A percentile compares a stretch with the other conserved stretches of the same genome.
Conservation (phyloP, 2,797 vertebrate genomes). For the Xiphorhynchus erythropygius region DNA sequence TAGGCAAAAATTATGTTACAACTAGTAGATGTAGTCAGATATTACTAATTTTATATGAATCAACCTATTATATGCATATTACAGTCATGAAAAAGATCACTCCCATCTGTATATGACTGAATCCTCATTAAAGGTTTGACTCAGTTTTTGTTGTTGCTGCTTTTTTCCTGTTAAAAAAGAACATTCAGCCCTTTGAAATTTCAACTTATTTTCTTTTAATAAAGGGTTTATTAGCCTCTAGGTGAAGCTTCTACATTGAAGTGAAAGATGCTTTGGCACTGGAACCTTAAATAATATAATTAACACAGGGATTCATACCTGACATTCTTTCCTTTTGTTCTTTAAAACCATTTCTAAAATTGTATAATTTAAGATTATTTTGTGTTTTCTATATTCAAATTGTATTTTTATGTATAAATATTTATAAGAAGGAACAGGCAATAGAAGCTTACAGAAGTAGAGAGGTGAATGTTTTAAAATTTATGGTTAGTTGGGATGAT, state of each 20-base stretch:
- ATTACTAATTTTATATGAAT: neutral
- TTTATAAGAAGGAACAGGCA: neutral
- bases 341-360: neutral
- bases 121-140: neutral
- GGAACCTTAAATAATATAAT: neutral
- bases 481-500: neutral
- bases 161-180: neutral
- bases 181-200: neutral
- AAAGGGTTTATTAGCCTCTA: neutral
- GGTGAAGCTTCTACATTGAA: neutral
- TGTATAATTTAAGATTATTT: neutral
- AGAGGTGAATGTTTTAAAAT: neutral
- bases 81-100: neutral
- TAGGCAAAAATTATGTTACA: neutral
- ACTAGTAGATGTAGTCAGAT: neutral
- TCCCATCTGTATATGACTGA: neutral
- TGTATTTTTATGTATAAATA: neutral
- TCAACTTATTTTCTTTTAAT: neutral
- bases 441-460: neutral
- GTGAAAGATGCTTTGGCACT: neutral
- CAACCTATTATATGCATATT: neutral
- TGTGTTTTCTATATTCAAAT: neutral
- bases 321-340: accelerated
- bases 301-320: neutral
- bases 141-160: neutral